Conservation (phyloP, 2,888 invertebrate genomes). For the Ectobius pallidus region DNA sequence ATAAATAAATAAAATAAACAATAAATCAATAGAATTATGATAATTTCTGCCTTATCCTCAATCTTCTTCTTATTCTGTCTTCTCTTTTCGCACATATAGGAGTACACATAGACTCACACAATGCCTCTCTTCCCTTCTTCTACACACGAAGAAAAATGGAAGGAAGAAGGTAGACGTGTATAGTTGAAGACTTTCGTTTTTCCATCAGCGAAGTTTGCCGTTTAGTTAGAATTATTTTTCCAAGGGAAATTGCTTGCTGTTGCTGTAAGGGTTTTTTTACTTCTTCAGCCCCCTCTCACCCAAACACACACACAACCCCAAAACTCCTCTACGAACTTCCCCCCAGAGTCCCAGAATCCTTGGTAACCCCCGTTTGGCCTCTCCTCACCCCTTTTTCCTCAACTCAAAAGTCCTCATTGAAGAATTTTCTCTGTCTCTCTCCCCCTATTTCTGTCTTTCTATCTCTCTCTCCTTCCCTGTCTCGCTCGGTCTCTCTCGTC, state of each 20-base stretch:
- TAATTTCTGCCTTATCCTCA: no score
- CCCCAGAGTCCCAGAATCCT: background rate
- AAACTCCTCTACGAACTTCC: conserved; percentile 10
- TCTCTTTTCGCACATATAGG: no score
- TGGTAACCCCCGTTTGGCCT: background rate
- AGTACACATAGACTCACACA: no score
- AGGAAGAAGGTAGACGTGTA: conserved; percentile 7
- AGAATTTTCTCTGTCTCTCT: background rate
- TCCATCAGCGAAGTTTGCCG: conserved; percentile 40
- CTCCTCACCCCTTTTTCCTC: background rate
- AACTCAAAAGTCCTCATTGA: background rate
- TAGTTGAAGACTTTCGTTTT: conserved; percentile 39
- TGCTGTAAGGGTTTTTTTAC: conserved; percentile 20
- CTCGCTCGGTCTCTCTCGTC: no score
- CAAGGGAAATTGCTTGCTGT: conserved; percentile 37
- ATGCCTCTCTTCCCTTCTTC: background rate
- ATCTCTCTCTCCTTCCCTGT: background rate
- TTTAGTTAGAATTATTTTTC: conserved; percentile 41
- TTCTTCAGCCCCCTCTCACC: background rate
- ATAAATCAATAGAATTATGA: no score
- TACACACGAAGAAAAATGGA: background rate
- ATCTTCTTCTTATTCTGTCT: no score
- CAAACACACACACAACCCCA: background rate
- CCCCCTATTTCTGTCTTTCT: background rate
- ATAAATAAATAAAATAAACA: no score